Evolutionary conservation across 2,797 vertebrate genomes (phyloP), one percentile per base, ranked within the genome.

Genomic region (Apogon hyalosoma): DNA sequence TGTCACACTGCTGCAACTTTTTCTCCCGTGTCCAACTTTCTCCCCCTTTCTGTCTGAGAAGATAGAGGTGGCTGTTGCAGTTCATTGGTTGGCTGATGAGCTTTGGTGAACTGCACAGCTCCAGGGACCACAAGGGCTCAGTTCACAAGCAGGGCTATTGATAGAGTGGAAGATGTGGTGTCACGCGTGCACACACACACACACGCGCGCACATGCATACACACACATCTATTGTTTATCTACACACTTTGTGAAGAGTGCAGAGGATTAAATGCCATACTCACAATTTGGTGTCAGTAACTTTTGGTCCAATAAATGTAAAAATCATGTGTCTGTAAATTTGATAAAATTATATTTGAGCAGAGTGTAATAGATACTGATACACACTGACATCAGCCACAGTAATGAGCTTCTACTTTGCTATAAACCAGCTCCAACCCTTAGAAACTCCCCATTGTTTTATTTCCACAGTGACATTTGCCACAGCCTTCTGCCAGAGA

Each of bases 51-150:
- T 46, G 19, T 49, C 14, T 19, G 61, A 58, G 65, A 70, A 68
- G 69, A 71, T 10, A 43, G 28, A 54, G 73, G 14, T 16, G 63
- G 24, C 40, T 63, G 69, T 72, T 65, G 49, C 74, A 80, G 72
- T 67, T 79, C 78, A 86, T 66, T 75, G 81, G 52, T 73, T 65
- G 15, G 51, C 31, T 75, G 56, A 82, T 82, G 71, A 79, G 79
- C 64, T 80, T 70, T 61, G 68, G 56, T 73, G 74, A 77, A 71
- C 64, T 1, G 5, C 49, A 77, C 56, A 66, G 73, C 79, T 80
- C 58, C 33, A 45, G 68, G 75, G 79, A 77, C 14, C 33, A 12
- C 15, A 8, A 42, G 39, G 42, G 18, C 24, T 82, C 12, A 13
- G 53, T 70, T 82, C 58, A 63, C 52, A 54, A 42, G 24, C 48